phyloP scores from a whole-genome alignment of 2,113 vertebrate species.

The Delphinapterus leucas region DNA sequence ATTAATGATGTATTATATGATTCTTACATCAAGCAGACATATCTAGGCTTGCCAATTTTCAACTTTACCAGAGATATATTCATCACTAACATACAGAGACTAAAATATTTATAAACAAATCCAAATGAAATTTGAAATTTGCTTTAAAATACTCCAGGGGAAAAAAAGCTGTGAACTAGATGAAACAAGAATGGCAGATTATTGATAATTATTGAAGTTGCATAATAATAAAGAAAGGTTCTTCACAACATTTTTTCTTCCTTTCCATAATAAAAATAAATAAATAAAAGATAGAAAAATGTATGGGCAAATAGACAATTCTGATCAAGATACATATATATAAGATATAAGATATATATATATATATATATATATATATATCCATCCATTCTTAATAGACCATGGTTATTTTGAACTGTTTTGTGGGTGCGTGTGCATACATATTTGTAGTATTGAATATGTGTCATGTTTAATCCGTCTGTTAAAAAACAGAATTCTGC shows the following conservation, averaged over 20 bases:
- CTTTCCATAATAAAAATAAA: background rate
- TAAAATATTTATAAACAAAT: background rate
- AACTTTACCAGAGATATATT: background rate
- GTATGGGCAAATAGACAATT: background rate
- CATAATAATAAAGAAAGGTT: background rate
- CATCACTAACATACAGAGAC: background rate
- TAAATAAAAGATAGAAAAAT: background rate
- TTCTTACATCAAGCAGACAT: background rate
- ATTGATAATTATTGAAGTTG: background rate
- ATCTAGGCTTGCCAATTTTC: background rate
- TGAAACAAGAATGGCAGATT: background rate
- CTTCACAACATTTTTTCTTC: background rate
- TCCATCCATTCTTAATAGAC: background rate
- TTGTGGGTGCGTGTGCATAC: background rate
- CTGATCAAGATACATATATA: background rate
- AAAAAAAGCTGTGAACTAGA: background rate
- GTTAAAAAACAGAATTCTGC: background rate
- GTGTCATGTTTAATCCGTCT: background rate
- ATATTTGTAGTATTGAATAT: background rate
- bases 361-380: background rate
- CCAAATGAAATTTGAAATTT: background rate
- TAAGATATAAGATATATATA: rapidly evolving
- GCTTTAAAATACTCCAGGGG: background rate
- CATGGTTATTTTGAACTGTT: background rate
- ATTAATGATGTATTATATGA: background rate